Evolutionary conservation across 2,113 vertebrate genomes (phyloP).

Genomic region (Chloroceryle aenea): DNA sequence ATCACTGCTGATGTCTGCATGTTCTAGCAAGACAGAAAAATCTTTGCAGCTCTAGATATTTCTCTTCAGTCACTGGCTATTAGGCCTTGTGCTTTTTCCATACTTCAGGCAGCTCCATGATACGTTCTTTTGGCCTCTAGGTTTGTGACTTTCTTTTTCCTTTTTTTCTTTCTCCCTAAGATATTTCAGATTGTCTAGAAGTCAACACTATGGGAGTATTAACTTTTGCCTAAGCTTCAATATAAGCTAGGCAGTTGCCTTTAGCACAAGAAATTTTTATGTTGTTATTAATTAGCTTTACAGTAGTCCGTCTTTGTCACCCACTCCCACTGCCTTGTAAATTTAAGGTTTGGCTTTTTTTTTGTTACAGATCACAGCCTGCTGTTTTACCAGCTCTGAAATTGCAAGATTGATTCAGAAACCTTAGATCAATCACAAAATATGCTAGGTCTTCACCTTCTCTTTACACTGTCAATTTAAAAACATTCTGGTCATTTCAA

Average conservation of each 20-base stretch:
- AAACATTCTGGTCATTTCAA: background rate
- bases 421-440: background rate
- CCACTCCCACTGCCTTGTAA: background rate
- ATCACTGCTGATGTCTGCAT: background rate
- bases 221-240: background rate
- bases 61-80: background rate
- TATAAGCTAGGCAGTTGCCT: background rate
- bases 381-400: background rate
- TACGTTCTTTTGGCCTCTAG: background rate
- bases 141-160: background rate
- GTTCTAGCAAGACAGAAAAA: background rate
- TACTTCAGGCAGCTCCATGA: background rate
- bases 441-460: background rate
- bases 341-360: background rate
- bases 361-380: background rate
- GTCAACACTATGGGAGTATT: background rate
- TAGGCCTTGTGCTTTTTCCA: background rate
- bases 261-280: background rate
- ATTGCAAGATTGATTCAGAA: background rate
- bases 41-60: background rate
- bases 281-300: constrained; percentile 6
- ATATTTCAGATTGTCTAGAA: background rate
- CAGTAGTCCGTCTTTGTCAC: background rate
- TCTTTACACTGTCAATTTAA: background rate
- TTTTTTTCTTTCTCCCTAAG: background rate